phyloP scores from a whole-genome alignment of 2,113 vertebrate species.

The Eolophus roseicapilla region DNA sequence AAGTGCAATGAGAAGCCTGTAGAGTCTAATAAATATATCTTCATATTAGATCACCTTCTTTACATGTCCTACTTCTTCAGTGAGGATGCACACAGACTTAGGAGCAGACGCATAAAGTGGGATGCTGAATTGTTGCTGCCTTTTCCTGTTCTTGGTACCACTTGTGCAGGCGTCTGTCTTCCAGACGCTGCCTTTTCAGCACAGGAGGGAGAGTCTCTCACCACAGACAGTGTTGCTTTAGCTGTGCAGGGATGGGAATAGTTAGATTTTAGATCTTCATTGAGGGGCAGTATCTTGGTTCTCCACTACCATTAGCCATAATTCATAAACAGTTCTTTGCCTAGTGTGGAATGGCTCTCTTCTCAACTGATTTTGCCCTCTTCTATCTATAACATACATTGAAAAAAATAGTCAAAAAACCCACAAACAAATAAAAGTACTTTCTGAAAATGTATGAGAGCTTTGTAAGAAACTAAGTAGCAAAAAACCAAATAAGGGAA shows the following conservation, averaged over 20 bases:
- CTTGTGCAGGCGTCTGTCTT: background rate
- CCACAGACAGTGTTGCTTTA: background rate
- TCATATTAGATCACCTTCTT: background rate
- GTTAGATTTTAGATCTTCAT: slow-evolving; percentile 6
- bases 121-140: background rate
- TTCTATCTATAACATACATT: background rate
- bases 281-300: background rate
- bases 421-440: background rate
- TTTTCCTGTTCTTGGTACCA: slow-evolving; percentile 18
- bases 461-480: background rate
- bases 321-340: background rate
- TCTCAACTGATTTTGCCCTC: background rate
- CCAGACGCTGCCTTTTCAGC: slow-evolving; percentile 25
- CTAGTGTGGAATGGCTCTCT: background rate
- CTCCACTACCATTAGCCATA: background rate
- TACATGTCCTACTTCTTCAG: background rate
- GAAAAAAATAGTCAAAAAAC: rapidly evolving
- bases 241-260: slow-evolving; percentile 10
- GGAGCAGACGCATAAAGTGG: slow-evolving; percentile 32
- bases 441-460: background rate
- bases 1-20: background rate
- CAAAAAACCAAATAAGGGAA: background rate
- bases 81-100: background rate
- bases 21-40: background rate
- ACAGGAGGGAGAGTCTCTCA: background rate